Percentiles rank a stretch among this genome's conserved stretches.
These are phyloP conservation scores for Brachionus paranguensis DNA, from an alignment of 1,140 invertebrate species.

Conservation along the genomic window DNA sequence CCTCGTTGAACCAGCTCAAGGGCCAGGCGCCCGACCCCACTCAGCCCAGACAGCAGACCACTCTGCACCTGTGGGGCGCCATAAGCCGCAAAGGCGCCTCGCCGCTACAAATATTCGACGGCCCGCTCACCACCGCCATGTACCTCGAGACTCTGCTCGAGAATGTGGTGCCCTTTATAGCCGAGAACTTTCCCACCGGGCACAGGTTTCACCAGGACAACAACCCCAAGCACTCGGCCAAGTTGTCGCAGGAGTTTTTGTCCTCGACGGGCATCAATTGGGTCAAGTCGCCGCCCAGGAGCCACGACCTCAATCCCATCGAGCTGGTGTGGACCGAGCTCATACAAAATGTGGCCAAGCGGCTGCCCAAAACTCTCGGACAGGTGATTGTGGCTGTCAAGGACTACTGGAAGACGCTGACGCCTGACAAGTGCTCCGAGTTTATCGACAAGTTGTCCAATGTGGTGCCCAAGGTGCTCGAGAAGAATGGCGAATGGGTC, in stretches of 20 bases:
- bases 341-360: slow-evolving; percentile 18
- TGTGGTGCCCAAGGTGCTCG: slow-evolving; percentile 33
- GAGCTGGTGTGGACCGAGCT: slow-evolving; percentile 31
- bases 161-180: slow-evolving; percentile 35
- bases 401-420: slow-evolving; percentile 24
- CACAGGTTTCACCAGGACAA: slow-evolving; percentile 36
- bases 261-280: slow-evolving; percentile 29
- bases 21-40: slow-evolving; percentile 14
- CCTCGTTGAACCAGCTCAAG: slow-evolving; percentile 26
- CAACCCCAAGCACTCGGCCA: slow-evolving; percentile 37
- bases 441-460: slow-evolving; percentile 11
- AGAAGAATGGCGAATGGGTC: slow-evolving; percentile 38
- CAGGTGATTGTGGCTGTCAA: slow-evolving; percentile 35
- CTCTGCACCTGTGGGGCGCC: slow-evolving; percentile 27
- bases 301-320: slow-evolving; percentile 35
- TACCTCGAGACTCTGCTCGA: slow-evolving; percentile 22
- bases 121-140: slow-evolving; percentile 19
- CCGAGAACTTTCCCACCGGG: background rate
- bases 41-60: slow-evolving; percentile 25
- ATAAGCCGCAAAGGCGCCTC: slow-evolving; percentile 35
- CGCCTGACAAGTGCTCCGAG: slow-evolving; percentile 35
- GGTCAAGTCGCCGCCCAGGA: slow-evolving; percentile 31
- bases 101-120: slow-evolving; percentile 28
- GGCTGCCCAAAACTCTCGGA: slow-evolving; percentile 29
- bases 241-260: slow-evolving; percentile 36